Evolutionary conservation across 2,888 invertebrate genomes (phyloP).

Genomic region (Cyrtodaria siliqua): DNA sequence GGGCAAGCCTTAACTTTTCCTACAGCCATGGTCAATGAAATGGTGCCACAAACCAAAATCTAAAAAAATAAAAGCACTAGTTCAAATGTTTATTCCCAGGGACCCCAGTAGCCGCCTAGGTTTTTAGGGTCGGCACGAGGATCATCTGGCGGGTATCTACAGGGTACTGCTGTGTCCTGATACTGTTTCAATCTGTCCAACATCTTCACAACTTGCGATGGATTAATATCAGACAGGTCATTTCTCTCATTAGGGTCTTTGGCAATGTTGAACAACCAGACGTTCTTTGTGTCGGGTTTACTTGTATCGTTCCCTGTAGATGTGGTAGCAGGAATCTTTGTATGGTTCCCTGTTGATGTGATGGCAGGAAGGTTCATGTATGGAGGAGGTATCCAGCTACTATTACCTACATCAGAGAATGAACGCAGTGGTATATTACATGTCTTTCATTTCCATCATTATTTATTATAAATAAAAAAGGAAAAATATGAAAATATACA

Average conservation of each 20-base stretch:
- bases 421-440: too few relatives aligned
- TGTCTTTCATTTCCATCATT: too few relatives aligned
- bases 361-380: not conserved
- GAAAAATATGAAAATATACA: too few relatives aligned
- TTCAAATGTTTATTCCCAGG: conserved; percentile 75
- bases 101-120: conserved; percentile 83
- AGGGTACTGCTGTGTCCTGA: conserved; percentile 80
- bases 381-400: conserved; percentile 77
- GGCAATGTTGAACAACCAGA: conserved; percentile 83
- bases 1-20: too few relatives aligned
- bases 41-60: too few relatives aligned
- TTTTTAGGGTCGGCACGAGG: conserved; percentile 74
- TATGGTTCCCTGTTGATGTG: not conserved
- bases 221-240: conserved; percentile 74
- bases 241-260: conserved; percentile 79
- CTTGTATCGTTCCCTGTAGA: not conserved
- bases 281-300: conserved; percentile 66
- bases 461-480: too few relatives aligned
- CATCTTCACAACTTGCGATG: conserved; percentile 74
- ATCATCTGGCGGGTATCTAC: conserved; percentile 78
- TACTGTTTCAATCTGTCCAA: conserved; percentile 74
- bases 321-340: not conserved
- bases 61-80: too few relatives aligned
- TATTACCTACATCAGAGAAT: conserved; percentile 75
- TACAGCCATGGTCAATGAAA: too few relatives aligned